Evolutionary conservation across 2,888 invertebrate species (phyloP).

Genomic region (Drosophila suboccidentalis): DNA sequence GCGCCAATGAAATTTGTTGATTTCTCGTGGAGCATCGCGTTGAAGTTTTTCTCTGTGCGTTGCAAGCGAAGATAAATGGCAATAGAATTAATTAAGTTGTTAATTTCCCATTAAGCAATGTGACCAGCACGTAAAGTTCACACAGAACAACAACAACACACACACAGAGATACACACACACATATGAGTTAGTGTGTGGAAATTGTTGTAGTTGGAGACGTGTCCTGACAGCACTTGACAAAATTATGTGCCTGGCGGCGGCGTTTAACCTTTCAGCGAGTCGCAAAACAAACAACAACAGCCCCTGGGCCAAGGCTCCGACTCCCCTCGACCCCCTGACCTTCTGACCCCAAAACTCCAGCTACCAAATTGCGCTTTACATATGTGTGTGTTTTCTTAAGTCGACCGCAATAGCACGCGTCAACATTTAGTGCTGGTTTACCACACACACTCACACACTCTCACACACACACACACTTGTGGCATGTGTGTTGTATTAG

Average conservation of each 20-base stretch:
- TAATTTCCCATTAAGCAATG: slow-evolving; percentile 84
- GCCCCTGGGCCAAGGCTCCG: slow-evolving; percentile 20
- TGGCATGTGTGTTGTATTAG: slow-evolving; percentile 58
- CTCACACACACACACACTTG: slow-evolving; percentile 14
- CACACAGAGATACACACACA: slow-evolving; percentile 15
- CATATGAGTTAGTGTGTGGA: slow-evolving; percentile 22
- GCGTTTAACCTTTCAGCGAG: slow-evolving; percentile 76
- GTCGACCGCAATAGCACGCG: slow-evolving; percentile 72
- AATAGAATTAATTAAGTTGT: slow-evolving; percentile 85
- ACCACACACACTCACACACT: slow-evolving; percentile 30
- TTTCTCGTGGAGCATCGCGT: slow-evolving; percentile 57
- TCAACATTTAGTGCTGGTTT: slow-evolving; percentile 73
- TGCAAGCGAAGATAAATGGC: slow-evolving; percentile 83
- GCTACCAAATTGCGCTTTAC: slow-evolving; percentile 12
- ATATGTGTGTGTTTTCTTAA: slow-evolving; percentile 31
- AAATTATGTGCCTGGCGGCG: slow-evolving; percentile 75
- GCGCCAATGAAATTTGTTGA: slow-evolving; percentile 79
- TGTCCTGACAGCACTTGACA: slow-evolving; percentile 80
- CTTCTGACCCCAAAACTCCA: neutral
- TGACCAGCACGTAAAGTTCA: slow-evolving; percentile 67
- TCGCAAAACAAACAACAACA: slow-evolving; percentile 53
- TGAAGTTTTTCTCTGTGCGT: slow-evolving; percentile 56
- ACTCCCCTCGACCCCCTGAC: neutral
- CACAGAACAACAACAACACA: slow-evolving; percentile 33
- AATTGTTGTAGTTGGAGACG: slow-evolving; percentile 37